A percentile compares a stretch with the other conserved stretches of the same genome.
These are phyloP conservation scores for Rambutsinella grinnellia DNA, from an alignment of 2,888 invertebrate genomes.

Conservation along the genomic window DNA sequence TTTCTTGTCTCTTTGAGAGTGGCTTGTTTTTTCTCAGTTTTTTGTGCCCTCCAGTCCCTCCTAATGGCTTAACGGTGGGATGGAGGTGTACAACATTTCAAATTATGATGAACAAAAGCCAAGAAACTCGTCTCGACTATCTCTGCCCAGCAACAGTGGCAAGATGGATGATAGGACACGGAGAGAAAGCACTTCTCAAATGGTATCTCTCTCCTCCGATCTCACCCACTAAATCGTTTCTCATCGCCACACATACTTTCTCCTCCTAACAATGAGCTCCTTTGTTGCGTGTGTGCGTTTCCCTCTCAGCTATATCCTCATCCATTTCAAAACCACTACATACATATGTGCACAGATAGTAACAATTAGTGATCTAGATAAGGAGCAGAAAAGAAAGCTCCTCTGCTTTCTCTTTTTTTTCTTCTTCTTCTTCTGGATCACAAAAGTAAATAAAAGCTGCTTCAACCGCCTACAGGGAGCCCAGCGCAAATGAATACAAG, in stretches of 20 bases:
- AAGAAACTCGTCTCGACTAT: not conserved
- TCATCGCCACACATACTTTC: not conserved
- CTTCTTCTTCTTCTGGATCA: not conserved
- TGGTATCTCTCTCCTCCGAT: not conserved
- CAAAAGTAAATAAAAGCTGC: slow-evolving; percentile 3
- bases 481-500: too few species aligned
- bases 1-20: not conserved
- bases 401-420: slow-evolving; percentile 17
- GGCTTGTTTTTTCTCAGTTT: not conserved
- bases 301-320: too few species aligned
- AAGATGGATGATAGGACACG: slow-evolving; percentile 48
- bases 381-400: too few species aligned
- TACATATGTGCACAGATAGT: too few species aligned
- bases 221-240: not conserved
- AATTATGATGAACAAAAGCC: not conserved
- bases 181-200: slow-evolving; percentile 13
- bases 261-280: not conserved
- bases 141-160: not conserved
- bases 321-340: too few species aligned
- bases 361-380: too few species aligned
- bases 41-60: not conserved
- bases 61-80: not conserved
- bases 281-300: too few species aligned
- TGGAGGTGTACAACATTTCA: not conserved
- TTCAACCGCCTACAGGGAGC: too few species aligned